Percentiles rank a stretch among this genome's conserved stretches.
Evolutionary conservation across 2,797 vertebrate species (phyloP).

Genomic region (Pangasius krempfi): DNA sequence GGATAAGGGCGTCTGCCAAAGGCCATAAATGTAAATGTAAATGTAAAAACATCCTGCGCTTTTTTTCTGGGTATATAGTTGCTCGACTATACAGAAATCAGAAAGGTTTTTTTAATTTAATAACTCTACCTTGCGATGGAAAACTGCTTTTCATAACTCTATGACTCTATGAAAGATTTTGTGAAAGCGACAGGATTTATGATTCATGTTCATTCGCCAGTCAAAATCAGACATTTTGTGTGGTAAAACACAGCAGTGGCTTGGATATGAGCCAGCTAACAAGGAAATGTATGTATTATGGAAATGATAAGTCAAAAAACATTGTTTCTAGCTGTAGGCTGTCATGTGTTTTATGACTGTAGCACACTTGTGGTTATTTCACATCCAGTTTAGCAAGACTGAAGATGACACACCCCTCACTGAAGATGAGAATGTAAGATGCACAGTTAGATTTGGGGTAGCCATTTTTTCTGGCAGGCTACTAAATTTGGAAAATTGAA

Average conservation of each 20-base stretch:
- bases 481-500: not conserved
- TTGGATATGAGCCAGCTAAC: not conserved
- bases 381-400: not conserved
- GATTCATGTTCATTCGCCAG: not conserved
- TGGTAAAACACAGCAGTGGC: not conserved
- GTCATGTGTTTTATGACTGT: not conserved
- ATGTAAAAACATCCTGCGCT: not conserved
- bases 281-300: not conserved
- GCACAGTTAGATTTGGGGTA: not conserved
- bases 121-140: not conserved
- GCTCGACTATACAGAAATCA: not conserved
- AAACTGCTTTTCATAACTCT: not conserved
- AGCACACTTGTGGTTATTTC: not conserved
- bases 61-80: not conserved
- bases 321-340: not conserved
- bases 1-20: too few relatives aligned
- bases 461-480: not conserved
- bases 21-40: too few relatives aligned
- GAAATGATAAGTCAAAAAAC: not conserved
- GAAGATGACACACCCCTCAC: not conserved
- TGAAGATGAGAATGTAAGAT: too few relatives aligned
- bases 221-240: not conserved
- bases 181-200: not conserved
- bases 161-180: not conserved
- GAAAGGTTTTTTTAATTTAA: not conserved